Conservation (phyloP, 2,797 vertebrate genomes). For the Smutsia gigantea region DNA sequence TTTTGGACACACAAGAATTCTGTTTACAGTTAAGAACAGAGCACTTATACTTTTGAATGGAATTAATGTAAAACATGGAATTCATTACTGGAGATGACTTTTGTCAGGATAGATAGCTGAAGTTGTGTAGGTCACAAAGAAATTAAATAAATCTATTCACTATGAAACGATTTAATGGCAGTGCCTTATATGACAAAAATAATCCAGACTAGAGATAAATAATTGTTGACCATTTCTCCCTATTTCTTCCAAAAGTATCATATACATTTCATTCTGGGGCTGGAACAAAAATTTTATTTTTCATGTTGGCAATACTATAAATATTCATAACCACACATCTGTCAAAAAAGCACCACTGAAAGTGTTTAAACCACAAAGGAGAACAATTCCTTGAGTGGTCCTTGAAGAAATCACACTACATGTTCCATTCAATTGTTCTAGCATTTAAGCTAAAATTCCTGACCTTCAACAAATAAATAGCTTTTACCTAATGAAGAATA, state of each 20-base stretch:
- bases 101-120: constrained; percentile 80
- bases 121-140: constrained; percentile 78
- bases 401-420: constrained; percentile 63
- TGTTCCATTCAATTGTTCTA: constrained; percentile 34
- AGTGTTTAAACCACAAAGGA: constrained; percentile 43
- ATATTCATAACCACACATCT: constrained; percentile 66
- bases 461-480: constrained; percentile 70
- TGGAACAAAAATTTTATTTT: constrained; percentile 59
- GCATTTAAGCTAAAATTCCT: constrained; percentile 58
- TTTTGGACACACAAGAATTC: constrained; percentile 61
- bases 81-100: constrained; percentile 76
- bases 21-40: constrained; percentile 75
- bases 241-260: constrained; percentile 53
- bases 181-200: constrained; percentile 58
- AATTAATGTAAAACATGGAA: constrained; percentile 68
- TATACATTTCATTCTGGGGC: constrained; percentile 59
- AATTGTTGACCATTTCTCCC: background rate
- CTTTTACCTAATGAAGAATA: constrained; percentile 56
- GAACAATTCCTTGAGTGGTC: constrained; percentile 36
- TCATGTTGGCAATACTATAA: constrained; percentile 69
- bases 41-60: constrained; percentile 78
- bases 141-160: constrained; percentile 75
- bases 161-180: constrained; percentile 75
- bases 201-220: constrained; percentile 75
- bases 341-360: constrained; percentile 55